Evolutionary conservation across 2,113 vertebrate species (phyloP).

Genomic region (Anolis sagrei): DNA sequence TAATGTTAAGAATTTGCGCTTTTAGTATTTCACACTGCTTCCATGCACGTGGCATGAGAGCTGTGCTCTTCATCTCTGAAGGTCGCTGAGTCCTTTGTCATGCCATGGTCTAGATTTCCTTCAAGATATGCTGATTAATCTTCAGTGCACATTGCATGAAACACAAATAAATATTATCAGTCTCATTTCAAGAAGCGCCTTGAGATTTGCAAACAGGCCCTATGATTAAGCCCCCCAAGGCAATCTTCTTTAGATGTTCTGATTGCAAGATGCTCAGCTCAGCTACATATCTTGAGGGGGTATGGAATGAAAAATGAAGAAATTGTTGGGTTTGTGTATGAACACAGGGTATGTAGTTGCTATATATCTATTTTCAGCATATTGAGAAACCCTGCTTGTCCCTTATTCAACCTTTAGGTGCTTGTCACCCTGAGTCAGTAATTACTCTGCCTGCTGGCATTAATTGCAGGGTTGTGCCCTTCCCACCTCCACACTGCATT

Average conservation of each 20-base stretch:
- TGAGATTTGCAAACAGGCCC: neutral
- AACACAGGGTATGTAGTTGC: neutral
- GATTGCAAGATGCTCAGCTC: fast-evolving
- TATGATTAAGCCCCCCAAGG: neutral
- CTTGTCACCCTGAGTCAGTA: conserved; percentile 7
- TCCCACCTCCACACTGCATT: neutral
- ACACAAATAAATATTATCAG: neutral
- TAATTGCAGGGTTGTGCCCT: conserved; percentile 7
- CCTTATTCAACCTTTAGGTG: conserved; percentile 7
- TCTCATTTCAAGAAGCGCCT: neutral
- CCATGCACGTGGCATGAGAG: neutral
- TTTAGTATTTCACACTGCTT: neutral
- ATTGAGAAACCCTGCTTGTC: conserved; percentile 17
- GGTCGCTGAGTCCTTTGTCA: neutral
- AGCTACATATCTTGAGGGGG: fast-evolving
- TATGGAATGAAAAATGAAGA: neutral
- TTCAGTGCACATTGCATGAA: neutral
- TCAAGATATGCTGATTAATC: neutral
- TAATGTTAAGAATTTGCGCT: fast-evolving
- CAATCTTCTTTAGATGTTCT: neutral
- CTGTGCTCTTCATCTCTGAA: neutral
- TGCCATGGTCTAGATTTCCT: neutral
- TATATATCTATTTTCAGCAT: neutral
- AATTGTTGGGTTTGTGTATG: conserved; percentile 4
- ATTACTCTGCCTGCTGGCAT: neutral